phyloP scores from a whole-genome alignment of 2,797 vertebrate species.

The Peromyscus eremicus region DNA sequence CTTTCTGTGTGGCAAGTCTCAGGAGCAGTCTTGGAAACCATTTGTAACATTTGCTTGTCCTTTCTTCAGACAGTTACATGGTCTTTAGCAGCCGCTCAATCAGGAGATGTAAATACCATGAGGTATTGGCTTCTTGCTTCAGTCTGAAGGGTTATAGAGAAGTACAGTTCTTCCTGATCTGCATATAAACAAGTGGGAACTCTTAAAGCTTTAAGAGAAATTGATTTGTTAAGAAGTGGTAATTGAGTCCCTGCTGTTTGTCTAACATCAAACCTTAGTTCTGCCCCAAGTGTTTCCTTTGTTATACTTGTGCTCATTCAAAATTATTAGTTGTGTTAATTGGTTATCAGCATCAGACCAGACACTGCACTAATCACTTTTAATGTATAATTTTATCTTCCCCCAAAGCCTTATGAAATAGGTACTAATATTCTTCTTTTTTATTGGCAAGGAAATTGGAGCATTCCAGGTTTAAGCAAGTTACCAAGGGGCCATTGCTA shows the following conservation, averaged over 20 bases:
- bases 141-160: slow-evolving; percentile 32
- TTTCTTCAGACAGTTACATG: slow-evolving; percentile 37
- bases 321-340: slow-evolving; percentile 31
- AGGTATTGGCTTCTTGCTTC: slow-evolving; percentile 58
- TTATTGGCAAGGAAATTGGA: not conserved
- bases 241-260: slow-evolving; percentile 9
- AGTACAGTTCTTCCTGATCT: slow-evolving; percentile 18
- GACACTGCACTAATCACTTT: slow-evolving; percentile 6
- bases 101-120: slow-evolving; percentile 26
- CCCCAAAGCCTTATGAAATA: not conserved
- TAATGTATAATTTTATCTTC: slow-evolving; percentile 40
- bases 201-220: slow-evolving; percentile 30
- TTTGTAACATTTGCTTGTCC: slow-evolving; percentile 31
- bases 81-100: slow-evolving; percentile 22
- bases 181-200: not conserved
- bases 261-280: slow-evolving; percentile 38
- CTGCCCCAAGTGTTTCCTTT: slow-evolving; percentile 29
- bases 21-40: slow-evolving; percentile 11
- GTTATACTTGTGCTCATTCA: slow-evolving; percentile 35
- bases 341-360: not conserved
- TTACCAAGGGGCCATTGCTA: slow-evolving; percentile 12
- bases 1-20: not conserved
- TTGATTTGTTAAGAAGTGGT: not conserved
- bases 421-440: slow-evolving; percentile 28
- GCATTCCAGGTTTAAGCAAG: not conserved